Evolutionary conservation across 2,888 invertebrate species (phyloP), one percentile per base, ranked within the genome.

Genomic region (Nymphalis polychloros): DNA sequence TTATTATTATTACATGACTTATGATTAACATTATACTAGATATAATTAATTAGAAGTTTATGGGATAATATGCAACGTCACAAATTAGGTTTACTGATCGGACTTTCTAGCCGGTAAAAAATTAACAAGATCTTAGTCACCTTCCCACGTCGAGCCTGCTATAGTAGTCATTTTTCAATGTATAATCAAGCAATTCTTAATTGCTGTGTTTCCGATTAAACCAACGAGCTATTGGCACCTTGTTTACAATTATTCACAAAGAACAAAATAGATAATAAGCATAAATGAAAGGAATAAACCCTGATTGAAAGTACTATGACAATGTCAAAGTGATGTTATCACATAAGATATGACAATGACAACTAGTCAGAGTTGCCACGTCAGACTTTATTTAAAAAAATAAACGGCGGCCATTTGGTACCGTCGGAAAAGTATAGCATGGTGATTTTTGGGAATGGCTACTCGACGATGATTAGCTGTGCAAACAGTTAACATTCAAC

Each of bases 91-190:
- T 59, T 48, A 67, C 72, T 65, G 68, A 70, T 23, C 70, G 53
- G 46, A 70, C 52, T 47, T 52, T 35, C 47, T 55, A 49, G 47
- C 63, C 62, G 46, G 64, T 41, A 41, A 20, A 48, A 31, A 17
- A 55, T 52, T 52, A 19, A 50, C n/a, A n/a, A n/a, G n/a, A 52
- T 23, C 52, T 59, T 52, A 47, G 79, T 63, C 68, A 89, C 89
- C 89, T 86, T 89, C 89, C 88, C 89, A 89, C 17, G 88, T 84
- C 23, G 84, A 78, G 8, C 84, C 81, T 52, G 81, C 72, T 72
- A 84, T 77, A 46, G 82, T 73, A 67, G 84, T 75, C 86, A 88
- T 88, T 72, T 66, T 55, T 79, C 16, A 47, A 64, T 6, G 6
- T 13, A 16, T 50, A 50, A 13, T 41, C 13, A 13, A 41, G 10